Evolutionary conservation across 2,888 invertebrate species (phyloP).

Genomic region (Geophilus truncorum): DNA sequence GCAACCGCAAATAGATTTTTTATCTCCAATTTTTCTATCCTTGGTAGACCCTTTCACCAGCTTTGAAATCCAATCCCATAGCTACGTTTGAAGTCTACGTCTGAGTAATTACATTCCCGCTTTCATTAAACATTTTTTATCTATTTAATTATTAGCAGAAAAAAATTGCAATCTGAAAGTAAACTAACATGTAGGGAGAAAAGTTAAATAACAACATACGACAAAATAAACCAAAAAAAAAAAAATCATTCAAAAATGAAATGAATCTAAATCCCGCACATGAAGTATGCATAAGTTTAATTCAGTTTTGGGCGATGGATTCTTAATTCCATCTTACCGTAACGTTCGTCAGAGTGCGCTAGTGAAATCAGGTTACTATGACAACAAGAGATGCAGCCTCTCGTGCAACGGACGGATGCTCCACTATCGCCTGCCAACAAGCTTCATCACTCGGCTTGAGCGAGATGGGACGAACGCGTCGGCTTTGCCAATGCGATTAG

Average conservation of each 20-base stretch:
- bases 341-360: background rate
- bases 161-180: too few species aligned
- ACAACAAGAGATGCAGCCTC: background rate
- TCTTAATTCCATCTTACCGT: background rate
- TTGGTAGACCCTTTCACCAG: background rate
- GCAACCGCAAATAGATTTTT: background rate
- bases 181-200: background rate
- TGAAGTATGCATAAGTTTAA: too few species aligned
- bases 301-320: too few species aligned
- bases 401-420: background rate
- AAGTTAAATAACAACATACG: too few species aligned
- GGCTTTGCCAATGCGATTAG: background rate
- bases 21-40: background rate
- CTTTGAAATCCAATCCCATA: background rate
- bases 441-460: background rate
- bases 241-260: too few species aligned
- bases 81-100: background rate
- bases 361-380: slow-evolving; percentile 12
- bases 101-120: background rate
- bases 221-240: too few species aligned
- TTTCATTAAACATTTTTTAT: background rate
- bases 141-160: background rate
- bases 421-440: slow-evolving; percentile 10
- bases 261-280: too few species aligned
- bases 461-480: background rate